phyloP scores from a whole-genome alignment of 1,140 invertebrate species.

The Plectrocnemia conspersa region DNA sequence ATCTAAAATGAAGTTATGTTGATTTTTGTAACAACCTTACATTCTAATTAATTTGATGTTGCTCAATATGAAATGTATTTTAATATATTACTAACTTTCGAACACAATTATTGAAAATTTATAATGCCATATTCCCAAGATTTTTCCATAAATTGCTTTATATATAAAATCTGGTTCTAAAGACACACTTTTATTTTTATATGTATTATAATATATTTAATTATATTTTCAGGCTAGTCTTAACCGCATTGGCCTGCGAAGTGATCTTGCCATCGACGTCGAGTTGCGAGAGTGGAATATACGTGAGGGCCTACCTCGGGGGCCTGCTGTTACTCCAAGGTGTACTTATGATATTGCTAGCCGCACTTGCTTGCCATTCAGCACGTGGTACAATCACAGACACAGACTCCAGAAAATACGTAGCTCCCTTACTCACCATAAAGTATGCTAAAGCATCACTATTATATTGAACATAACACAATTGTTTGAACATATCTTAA shows the following conservation, averaged over 20 bases:
- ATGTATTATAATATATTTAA: too few species aligned
- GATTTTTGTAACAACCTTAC: too few species aligned
- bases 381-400: conserved; percentile 68
- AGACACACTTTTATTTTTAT: too few species aligned
- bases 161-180: too few species aligned
- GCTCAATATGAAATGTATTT: too few species aligned
- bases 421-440: conserved; percentile 61
- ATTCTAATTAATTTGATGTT: too few species aligned
- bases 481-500: conserved; percentile 1
- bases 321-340: conserved; percentile 60
- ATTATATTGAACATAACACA: conserved; percentile 10
- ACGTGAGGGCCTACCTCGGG: conserved; percentile 62
- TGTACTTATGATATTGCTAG: conserved; percentile 56
- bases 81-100: too few species aligned
- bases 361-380: conserved; percentile 64
- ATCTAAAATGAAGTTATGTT: too few species aligned
- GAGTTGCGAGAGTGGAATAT: conserved; percentile 61
- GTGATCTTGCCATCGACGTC: conserved; percentile 50
- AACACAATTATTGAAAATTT: too few species aligned
- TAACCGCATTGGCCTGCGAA: conserved; percentile 60
- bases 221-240: conserved; percentile 61
- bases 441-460: conserved; percentile 55
- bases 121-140: too few species aligned
- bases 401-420: conserved; percentile 58
- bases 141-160: too few species aligned